Percentiles rank a stretch among this genome's conserved stretches.
These are phyloP conservation scores for Misgurnus mizolepis DNA, from an alignment of 2,113 vertebrate species.

Conservation along the genomic window DNA sequence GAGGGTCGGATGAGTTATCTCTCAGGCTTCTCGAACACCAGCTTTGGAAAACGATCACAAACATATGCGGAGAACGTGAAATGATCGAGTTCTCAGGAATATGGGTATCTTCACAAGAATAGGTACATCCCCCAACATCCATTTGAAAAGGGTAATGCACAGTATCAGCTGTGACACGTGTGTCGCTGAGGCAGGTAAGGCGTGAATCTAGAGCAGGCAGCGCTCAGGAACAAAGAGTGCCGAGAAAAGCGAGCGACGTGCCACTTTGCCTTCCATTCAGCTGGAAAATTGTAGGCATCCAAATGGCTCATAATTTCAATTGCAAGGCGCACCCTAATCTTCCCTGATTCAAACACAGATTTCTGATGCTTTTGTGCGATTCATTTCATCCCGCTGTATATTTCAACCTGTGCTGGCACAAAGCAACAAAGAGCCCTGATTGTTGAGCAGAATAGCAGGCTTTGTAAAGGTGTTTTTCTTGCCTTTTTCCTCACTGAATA, in stretches of 20 bases:
- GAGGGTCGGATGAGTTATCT: background rate
- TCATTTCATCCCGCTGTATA: slow-evolving; percentile 45
- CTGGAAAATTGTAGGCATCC: slow-evolving; percentile 54
- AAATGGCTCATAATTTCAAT: slow-evolving; percentile 57
- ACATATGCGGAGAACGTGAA: background rate
- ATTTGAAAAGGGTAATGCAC: slow-evolving; percentile 7
- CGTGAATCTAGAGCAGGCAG: slow-evolving; percentile 18
- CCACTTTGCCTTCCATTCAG: slow-evolving; percentile 49
- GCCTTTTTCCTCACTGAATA: slow-evolving; percentile 23
- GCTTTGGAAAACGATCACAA: background rate
- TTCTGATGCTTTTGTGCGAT: slow-evolving; percentile 44
- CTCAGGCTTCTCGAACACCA: background rate
- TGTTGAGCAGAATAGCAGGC: slow-evolving; percentile 34
- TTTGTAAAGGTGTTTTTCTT: slow-evolving; percentile 35
- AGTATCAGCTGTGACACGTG: slow-evolving; percentile 17
- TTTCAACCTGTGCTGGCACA: slow-evolving; percentile 42
- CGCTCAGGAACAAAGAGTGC: slow-evolving; percentile 44
- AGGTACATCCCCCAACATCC: slow-evolving; percentile 6
- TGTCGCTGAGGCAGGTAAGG: slow-evolving; percentile 14
- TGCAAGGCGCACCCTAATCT: slow-evolving; percentile 42
- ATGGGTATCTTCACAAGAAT: background rate
- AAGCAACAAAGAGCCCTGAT: slow-evolving; percentile 42
- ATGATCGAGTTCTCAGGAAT: background rate
- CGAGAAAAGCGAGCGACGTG: slow-evolving; percentile 35
- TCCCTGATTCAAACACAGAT: slow-evolving; percentile 48